A percentile compares a stretch with the other conserved stretches of the same genome.
Evolutionary conservation across 37 sponge, comb jelly and placozoan genomes (phyloP).

Genomic region (Ianthella basta): DNA sequence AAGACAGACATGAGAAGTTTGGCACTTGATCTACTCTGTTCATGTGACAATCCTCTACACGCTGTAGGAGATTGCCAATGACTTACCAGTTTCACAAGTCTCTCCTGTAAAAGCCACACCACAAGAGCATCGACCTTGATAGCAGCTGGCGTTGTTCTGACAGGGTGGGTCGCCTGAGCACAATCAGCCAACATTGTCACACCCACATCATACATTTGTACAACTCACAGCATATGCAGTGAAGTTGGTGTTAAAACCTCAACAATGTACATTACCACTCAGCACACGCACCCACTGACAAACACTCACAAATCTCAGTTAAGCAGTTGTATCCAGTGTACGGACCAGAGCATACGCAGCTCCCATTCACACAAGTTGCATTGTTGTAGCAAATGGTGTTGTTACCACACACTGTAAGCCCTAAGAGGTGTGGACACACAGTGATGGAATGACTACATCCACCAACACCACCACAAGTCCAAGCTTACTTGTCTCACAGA

Average conservation of each 20-base stretch:
- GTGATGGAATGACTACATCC: too few relatives aligned
- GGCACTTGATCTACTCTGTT: too few relatives aligned
- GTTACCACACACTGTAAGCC: conserved; percentile 2
- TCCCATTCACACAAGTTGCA: not conserved
- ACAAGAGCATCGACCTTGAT: conserved; percentile 4
- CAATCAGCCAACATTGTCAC: not conserved
- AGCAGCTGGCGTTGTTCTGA: conserved; percentile 2
- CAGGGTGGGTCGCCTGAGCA: not conserved
- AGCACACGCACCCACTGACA: too few relatives aligned
- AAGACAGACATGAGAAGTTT: too few relatives aligned
- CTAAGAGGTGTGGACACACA: too few relatives aligned
- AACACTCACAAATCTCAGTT: conserved; percentile 1
- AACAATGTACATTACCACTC: too few relatives aligned
- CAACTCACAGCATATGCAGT: too few relatives aligned
- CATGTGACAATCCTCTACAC: too few relatives aligned
- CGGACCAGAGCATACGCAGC: not conserved
- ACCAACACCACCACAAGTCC: too few relatives aligned
- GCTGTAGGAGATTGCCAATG: not conserved
- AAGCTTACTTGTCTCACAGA: too few relatives aligned
- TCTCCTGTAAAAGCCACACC: not conserved
- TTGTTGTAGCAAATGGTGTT: conserved; percentile 25
- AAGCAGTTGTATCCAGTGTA: conserved; percentile 11
- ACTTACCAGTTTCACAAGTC: conserved; percentile 16
- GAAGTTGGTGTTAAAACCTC: too few relatives aligned
- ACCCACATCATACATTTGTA: too few relatives aligned